Base-by-base conservation (phyloP, 2,888 invertebrate species). In the Athetis lepigone region DNA sequence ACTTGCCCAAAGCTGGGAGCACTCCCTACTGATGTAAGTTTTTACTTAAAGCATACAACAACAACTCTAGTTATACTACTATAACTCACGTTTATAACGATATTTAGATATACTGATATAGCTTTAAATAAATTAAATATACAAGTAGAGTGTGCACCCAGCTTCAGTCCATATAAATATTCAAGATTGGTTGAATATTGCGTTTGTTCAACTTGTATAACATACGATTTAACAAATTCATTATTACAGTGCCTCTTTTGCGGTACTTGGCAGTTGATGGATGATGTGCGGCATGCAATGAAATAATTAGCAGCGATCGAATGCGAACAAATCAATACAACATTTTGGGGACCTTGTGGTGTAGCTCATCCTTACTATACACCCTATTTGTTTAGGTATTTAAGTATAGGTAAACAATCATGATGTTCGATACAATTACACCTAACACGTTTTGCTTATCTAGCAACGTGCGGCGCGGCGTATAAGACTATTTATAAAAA, bases 121-220 rank as follows among this genome's bases (percentile, higher is more conserved):
- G 23, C 27, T 40, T 52, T 16, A 55, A 19, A 40, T 2, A 46
- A 50, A 40, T 33, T 27, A 33, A 19, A 6, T 23, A 27, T 18
- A 7, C 19, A 46, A 63, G 45, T 50, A 25, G 49, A 58, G 52
- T 76, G 61, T 66, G 65, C 58, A 54, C 61, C 63, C 18, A 62
- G 64, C 70, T 25, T 16, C 56, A 50, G 58, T 68, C 50, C 42
- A 70, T 42, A 68, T 55, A 57, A 72, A 73, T 69, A 73, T 62
- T 77, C 64, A 64, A 80, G 61, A 64, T 72, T 65, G 75, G 59
- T 66, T 60, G 69, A 69, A 69, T 55, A 69, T 27, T 27, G 45
- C 40, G 49, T 52, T 55, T 39, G 7, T 36, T 39, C 2, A 33
- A 33, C 25, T 25, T 25, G 25, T 25, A 25, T 25, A 33, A 4